A percentile compares a stretch with the other conserved stretches of the same genome.
These are phyloP conservation scores for Trinectes maculatus DNA, from an alignment of 2,113 vertebrate species.

Conservation along the genomic window DNA sequence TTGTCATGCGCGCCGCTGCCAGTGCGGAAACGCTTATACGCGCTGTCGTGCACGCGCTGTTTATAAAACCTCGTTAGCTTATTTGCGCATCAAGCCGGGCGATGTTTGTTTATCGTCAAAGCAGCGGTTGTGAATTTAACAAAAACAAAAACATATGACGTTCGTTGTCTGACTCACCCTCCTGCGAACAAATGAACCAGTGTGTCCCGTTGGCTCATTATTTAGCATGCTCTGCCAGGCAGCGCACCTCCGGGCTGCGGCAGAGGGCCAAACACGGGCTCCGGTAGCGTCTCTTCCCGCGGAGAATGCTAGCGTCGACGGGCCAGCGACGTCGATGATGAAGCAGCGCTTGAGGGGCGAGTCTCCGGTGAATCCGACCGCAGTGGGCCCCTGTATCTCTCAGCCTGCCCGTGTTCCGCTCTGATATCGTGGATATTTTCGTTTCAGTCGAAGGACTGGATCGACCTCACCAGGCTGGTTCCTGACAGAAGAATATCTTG, in stretches of 20 bases:
- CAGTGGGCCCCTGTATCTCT: constrained; percentile 49
- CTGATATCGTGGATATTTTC: background rate
- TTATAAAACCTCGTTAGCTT: background rate
- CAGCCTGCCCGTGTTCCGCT: constrained; percentile 4
- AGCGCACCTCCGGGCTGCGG: constrained; percentile 54
- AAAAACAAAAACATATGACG: background rate
- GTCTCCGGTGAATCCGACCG: constrained; percentile 61
- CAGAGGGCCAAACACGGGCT: constrained; percentile 39
- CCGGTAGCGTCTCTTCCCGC: constrained; percentile 27
- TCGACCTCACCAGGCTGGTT: background rate
- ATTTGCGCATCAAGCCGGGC: background rate
- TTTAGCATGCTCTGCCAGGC: constrained; percentile 84
- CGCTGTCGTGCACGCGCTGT: constrained; percentile 11
- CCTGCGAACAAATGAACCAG: constrained; percentile 96
- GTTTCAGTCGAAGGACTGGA: background rate
- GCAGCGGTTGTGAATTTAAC: background rate
- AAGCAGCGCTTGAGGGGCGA: constrained; percentile 28
- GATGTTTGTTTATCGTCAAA: background rate
- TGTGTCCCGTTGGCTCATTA: constrained; percentile 95
- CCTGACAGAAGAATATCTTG: background rate
- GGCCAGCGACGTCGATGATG: constrained; percentile 38
- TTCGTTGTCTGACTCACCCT: constrained; percentile 82
- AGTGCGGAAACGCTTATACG: background rate
- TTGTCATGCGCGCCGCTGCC: constrained; percentile 14
- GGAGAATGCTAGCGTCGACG: constrained; percentile 40